Conservation (phyloP, 2,113 vertebrate species). For the Mionectes macconnelli region DNA sequence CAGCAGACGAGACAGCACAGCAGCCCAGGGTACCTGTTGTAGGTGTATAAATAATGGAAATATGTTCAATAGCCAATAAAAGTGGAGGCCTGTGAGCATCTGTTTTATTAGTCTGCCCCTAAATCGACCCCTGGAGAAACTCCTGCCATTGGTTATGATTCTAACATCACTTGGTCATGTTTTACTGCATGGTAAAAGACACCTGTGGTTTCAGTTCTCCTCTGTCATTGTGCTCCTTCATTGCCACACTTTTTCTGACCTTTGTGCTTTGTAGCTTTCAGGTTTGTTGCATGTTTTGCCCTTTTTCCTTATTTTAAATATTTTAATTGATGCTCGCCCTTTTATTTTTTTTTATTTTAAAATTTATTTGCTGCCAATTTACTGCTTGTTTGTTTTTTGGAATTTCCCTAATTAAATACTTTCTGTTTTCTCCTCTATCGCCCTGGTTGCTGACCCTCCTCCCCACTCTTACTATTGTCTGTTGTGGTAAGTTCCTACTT, state of each 20-base stretch:
- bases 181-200: conserved; percentile 87
- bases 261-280: conserved; percentile 71
- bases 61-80: background rate
- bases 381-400: conserved; percentile 85
- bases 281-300: conserved; percentile 75
- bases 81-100: conserved; percentile 74
- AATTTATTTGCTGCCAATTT: conserved; percentile 79
- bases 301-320: conserved; percentile 66
- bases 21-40: background rate
- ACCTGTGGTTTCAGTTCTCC: conserved; percentile 69
- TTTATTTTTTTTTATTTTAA: conserved; percentile 52
- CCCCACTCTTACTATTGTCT: conserved; percentile 99
- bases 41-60: background rate
- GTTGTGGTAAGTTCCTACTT: conserved; percentile 98
- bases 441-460: conserved; percentile 97
- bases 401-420: conserved; percentile 95
- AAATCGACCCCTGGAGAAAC: conserved; percentile 94
- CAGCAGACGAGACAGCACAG: background rate
- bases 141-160: conserved; percentile 73
- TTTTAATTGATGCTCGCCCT: conserved; percentile 71
- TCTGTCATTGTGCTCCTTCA: conserved; percentile 59
- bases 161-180: conserved; percentile 81
- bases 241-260: conserved; percentile 66
- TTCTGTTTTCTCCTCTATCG: conserved; percentile 98
- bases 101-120: conserved; percentile 67